phyloP scores from a whole-genome alignment of 2,888 invertebrate genomes.

The Drepana falcataria region DNA sequence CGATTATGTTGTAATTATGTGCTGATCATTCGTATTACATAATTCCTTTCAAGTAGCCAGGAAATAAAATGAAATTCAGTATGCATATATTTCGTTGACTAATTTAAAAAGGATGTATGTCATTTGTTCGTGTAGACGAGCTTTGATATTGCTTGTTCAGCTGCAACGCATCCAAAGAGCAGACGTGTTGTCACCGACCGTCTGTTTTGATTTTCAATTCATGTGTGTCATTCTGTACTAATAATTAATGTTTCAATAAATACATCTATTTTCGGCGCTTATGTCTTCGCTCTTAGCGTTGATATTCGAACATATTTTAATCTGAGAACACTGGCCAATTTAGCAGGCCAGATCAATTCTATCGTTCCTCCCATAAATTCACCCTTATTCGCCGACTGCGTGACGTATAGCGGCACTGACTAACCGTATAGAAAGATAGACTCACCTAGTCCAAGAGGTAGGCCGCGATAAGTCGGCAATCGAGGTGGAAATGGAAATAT shows the following conservation, averaged over 20 bases:
- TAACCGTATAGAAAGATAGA: conserved; percentile 76
- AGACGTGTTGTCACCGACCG: conserved; percentile 13
- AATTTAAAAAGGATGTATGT: not conserved
- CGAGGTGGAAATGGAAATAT: conserved; percentile 79
- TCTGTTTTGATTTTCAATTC: conserved; percentile 23
- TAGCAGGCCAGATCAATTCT: not conserved
- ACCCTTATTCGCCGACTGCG: conserved; percentile 35
- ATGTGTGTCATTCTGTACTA: conserved; percentile 28
- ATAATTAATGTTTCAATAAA: conserved; percentile 25
- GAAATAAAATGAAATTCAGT: not conserved
- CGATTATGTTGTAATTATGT: conserved; percentile 17
- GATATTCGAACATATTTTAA: not conserved
- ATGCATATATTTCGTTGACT: not conserved
- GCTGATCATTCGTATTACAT: not conserved
- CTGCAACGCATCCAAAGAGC: not conserved
- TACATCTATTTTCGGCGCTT: not conserved
- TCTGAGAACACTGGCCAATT: not conserved
- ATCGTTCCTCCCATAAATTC: conserved; percentile 33
- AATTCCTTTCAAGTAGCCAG: not conserved
- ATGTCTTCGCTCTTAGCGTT: not conserved
- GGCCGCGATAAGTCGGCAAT: conserved; percentile 74
- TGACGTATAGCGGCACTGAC: conserved; percentile 59
- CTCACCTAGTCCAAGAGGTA: conserved; percentile 72
- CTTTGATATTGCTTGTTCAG: not conserved
- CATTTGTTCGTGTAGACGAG: not conserved